phyloP scores from a whole-genome alignment of 2,113 vertebrate species.

The Chaetodon trifascialis region DNA sequence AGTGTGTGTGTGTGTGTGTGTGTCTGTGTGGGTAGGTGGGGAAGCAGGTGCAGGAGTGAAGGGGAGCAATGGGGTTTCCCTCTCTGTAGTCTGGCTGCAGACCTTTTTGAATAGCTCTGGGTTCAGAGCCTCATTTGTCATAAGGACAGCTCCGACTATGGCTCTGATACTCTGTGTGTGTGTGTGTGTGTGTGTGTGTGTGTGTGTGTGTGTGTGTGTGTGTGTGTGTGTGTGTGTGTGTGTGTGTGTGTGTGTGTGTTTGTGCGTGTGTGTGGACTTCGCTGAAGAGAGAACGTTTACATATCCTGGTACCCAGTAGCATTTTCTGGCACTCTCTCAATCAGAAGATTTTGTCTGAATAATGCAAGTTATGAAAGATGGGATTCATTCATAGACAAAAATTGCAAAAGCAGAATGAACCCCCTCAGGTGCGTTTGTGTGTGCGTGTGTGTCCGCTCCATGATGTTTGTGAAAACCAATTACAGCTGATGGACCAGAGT shows the following conservation, averaged over 20 bases:
- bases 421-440: constrained; percentile 62
- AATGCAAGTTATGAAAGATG: constrained; percentile 62
- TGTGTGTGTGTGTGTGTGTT: background rate
- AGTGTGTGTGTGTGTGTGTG: background rate
- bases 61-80: constrained; percentile 60
- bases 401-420: constrained; percentile 58
- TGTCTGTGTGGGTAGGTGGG: background rate
- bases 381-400: constrained; percentile 65
- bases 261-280: background rate
- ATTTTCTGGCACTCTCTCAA: constrained; percentile 37
- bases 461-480: constrained; percentile 65
- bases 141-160: constrained; percentile 55
- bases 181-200: background rate
- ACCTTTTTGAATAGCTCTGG: constrained; percentile 51
- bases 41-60: constrained; percentile 17
- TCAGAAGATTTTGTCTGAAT: constrained; percentile 65
- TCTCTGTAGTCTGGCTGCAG: constrained; percentile 46
- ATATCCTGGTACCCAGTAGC: constrained; percentile 42
- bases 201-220: background rate
- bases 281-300: constrained; percentile 42
- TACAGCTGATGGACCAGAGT: constrained; percentile 61
- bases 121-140: constrained; percentile 69
- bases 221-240: background rate
- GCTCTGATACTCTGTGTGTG: constrained; percentile 19
- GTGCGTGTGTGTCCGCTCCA: constrained; percentile 24